Base-by-base conservation (phyloP, 2,888 invertebrate genomes). In the Tricholauxania praeusta region DNA sequence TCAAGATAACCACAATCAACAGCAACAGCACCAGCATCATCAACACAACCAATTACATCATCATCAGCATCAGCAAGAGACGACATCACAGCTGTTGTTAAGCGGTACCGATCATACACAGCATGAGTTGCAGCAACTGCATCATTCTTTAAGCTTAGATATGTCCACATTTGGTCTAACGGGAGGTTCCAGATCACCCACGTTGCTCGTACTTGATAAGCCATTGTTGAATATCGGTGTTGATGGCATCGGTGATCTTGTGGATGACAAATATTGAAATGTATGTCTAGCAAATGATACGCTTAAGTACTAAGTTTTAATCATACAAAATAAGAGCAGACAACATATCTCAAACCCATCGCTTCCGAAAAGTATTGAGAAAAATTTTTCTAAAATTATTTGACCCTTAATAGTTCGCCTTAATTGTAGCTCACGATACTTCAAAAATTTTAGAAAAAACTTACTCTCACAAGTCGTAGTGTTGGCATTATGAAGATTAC, bases 131-230 rank as follows among this genome's bases (percentile, higher is more conserved):
- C 76, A 76, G 1, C 78, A 79, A 15, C 77, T 78, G 49, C 62
- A 75, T 22, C 73, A 74, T 10, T 79, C 82, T 0, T 73, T 84
- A 1, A 82, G 81, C 55, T 75, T 84, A 57, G 85, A 84, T 48
- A 72, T 80, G 76, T 76, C 79, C 70, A 77, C 79, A 6, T 84
- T 82, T 69, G 76, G 81, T 28, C 72, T 83, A 57, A 57, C 79
- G 79, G 19, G 77, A 80, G 72, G 70, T 63, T 85, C 84, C 71
- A 82, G 86, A 69, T 84, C 86, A 3, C 82, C 86, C 17, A 80
- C 83, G 2, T 77, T 87, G 32, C 77, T 88, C 75, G 84, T 85
- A 72, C 78, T 88, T 64, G 87, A 88, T 60, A 88, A 87, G 72
- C 83, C 87, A 51, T 79, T 88, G 73, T 80, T 84, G 15, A 82